Evolutionary conservation across 2,888 invertebrate genomes (phyloP).

Genomic region (Acanthacorydalis orientalis): DNA sequence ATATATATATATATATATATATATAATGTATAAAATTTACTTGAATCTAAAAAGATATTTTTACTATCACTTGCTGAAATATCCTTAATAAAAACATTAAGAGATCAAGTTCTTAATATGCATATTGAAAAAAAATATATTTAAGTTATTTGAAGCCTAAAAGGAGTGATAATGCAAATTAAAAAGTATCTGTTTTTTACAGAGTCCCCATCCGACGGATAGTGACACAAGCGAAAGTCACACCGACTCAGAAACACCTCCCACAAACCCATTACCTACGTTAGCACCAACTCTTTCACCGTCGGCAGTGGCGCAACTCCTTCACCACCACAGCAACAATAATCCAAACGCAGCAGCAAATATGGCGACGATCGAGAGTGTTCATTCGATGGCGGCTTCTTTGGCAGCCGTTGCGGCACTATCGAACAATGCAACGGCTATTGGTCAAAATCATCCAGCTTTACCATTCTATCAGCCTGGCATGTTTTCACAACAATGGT

Average conservation of each 20-base stretch:
- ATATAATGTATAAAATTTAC: too few relatives aligned
- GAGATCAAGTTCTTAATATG: too few relatives aligned
- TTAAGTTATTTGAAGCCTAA: too few relatives aligned
- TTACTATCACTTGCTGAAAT: too few relatives aligned
- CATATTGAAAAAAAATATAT: too few relatives aligned
- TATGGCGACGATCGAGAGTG: constrained; percentile 38
- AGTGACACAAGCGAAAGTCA: constrained; percentile 45
- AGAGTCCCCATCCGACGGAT: constrained; percentile 52
- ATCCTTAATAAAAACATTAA: too few relatives aligned
- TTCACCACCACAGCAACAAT: constrained; percentile 27
- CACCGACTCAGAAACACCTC: constrained; percentile 31
- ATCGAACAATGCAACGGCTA: constrained; percentile 29
- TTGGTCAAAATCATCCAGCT: constrained; percentile 12
- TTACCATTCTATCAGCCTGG: constrained; percentile 22
- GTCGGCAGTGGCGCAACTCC: constrained; percentile 26
- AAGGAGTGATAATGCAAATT: too few relatives aligned
- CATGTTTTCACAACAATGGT: constrained; percentile 19
- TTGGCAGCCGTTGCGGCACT: constrained; percentile 47
- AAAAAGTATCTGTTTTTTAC: constrained; percentile 15
- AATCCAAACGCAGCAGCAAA: constrained; percentile 28
- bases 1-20: too few relatives aligned
- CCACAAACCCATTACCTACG: constrained; percentile 26
- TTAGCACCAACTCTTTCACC: constrained; percentile 20
- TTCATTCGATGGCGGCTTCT: constrained; percentile 51
- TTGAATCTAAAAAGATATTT: too few relatives aligned